Evolutionary conservation across 1,140 invertebrate genomes (phyloP).

Genomic region (Cydia strobilella): DNA sequence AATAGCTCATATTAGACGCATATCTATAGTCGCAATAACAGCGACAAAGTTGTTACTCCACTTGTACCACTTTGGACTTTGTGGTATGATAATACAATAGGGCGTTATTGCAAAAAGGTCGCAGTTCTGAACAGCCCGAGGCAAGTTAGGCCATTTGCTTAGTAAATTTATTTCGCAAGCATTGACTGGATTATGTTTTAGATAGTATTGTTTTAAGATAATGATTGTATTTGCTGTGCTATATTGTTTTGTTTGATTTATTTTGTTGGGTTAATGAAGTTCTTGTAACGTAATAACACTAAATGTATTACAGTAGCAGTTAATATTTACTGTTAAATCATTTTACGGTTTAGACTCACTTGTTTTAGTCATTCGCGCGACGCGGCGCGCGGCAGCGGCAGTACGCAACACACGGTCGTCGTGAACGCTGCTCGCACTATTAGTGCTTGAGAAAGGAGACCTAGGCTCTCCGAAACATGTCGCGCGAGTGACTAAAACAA

Average conservation of each 20-base stretch:
- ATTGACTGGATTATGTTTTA: constrained; percentile 22
- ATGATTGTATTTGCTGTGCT: constrained; percentile 15
- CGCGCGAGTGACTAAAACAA: no score
- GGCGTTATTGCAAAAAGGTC: constrained; percentile 39
- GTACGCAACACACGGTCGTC: no score
- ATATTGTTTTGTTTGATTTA: constrained; percentile 29
- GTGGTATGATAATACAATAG: constrained; percentile 33
- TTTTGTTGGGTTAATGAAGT: constrained; percentile 21
- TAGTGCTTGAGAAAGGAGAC: no score
- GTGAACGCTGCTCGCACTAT: no score
- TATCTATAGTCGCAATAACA: constrained; percentile 5
- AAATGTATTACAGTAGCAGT: neutral
- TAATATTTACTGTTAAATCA: neutral
- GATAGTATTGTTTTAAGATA: constrained; percentile 34
- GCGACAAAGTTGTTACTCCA: constrained; percentile 6
- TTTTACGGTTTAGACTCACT: no score
- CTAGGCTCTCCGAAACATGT: no score
- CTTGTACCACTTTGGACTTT: constrained; percentile 21
- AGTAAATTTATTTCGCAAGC: constrained; percentile 38
- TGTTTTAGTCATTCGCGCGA: no score
- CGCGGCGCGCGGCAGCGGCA: no score
- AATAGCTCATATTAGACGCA: constrained; percentile 23
- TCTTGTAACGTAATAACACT: neutral
- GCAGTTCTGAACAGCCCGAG: constrained; percentile 42
- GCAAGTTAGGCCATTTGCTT: constrained; percentile 47